Evolutionary conservation across 2,797 vertebrate genomes (phyloP).

Genomic region (Hydrophis major): DNA sequence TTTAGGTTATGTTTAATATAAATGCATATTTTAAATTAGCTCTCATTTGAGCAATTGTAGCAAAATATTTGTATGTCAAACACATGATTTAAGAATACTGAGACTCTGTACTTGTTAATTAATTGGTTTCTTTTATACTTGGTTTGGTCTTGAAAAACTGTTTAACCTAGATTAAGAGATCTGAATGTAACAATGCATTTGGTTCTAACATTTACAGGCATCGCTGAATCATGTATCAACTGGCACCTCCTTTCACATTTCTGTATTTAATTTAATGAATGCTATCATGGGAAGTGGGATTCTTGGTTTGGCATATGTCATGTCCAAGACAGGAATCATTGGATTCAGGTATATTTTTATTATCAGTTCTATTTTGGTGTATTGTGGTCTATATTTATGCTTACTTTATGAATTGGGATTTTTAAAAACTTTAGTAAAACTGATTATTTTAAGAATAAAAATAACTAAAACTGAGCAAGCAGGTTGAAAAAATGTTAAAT

Average conservation of each 20-base stretch:
- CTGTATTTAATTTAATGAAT: constrained; percentile 94
- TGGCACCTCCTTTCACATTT: constrained; percentile 84
- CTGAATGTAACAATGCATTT: background rate
- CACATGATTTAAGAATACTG: background rate
- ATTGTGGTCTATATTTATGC: background rate
- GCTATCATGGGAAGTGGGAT: constrained; percentile 96
- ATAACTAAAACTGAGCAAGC: background rate
- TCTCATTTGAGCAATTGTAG: too few relatives aligned
- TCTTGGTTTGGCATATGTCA: constrained; percentile 89
- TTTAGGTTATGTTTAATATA: background rate
- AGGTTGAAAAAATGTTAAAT: background rate
- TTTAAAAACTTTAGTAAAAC: background rate
- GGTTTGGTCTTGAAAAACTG: background rate
- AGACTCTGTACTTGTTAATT: background rate
- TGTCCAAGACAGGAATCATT: constrained; percentile 88
- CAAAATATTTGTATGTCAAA: background rate
- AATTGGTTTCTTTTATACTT: background rate
- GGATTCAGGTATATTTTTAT: constrained; percentile 84
- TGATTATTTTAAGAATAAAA: background rate
- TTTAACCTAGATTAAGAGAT: background rate
- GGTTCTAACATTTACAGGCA: constrained; percentile 55
- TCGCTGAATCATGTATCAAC: constrained; percentile 30
- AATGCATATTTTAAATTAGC: background rate
- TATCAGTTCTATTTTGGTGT: background rate
- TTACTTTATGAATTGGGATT: background rate